Base-by-base conservation (phyloP, 2,888 invertebrate genomes). In the Parascotia fuliginaria region DNA sequence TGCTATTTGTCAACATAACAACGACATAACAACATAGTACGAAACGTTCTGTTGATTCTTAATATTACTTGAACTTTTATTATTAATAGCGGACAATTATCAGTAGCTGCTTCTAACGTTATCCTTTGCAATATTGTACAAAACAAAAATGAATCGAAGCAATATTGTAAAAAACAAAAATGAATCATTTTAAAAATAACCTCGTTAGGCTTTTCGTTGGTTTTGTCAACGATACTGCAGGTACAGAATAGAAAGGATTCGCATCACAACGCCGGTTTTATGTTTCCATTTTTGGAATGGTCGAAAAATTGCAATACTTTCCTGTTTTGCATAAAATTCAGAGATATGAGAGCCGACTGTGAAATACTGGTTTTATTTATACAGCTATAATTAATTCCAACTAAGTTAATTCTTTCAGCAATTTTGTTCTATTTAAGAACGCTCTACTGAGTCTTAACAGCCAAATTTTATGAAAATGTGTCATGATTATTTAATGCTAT, bases 41-140 rank as follows among this genome's bases (percentile, higher is more conserved):
- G 24, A 24, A 44, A 55, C 13, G n/a, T 15, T 32, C 5, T 43
- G 33, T 33, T 9, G 42, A 55, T 51, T 45, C 39, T 37, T 2
- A 11, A 40, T 32, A 48, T 31, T 41, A 19, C 31, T 27, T 37
- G 7, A 27, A 34, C 32, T 12, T 32, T 60, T 48, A 56, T 55
- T 60, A 48, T 15, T 13, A 42, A 41, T 34, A 14, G 31, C 29
- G 13, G 27, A 5, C 16, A 27, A 51, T 48, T 22, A 1, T 31
- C 16, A 31, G 28, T 34, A 52, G n/a, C n/a, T 48, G 12, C 16
- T 56, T 45, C 43, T 28, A 12, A 12, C 33, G 14, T 24, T 45
- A 48, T 48, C 60, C 51, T 51, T 50, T 45, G 28, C 47, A 37
- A 31, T 41, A 32, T 49, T 40, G 37, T 48, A 40, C 28, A n/a